Evolutionary conservation across 53 echinoderm and acorn worm species (phyloP), one percentile per base, ranked within the genome.

Genomic region (Paracentrotus lividus): DNA sequence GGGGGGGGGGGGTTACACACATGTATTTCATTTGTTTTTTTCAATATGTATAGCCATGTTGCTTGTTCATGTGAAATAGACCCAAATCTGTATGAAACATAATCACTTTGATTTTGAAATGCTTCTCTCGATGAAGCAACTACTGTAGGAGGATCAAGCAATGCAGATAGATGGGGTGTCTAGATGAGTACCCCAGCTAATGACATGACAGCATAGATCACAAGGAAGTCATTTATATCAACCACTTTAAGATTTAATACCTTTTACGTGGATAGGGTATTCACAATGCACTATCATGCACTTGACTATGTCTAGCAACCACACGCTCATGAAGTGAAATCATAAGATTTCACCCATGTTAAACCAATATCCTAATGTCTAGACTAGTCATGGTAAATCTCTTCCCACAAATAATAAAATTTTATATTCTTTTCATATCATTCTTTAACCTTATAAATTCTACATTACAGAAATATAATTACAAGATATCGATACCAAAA

Each of bases 171-270:
- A 81, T 81, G 81, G 10, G 10, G 0, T 8, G n/a, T n/a, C 4
- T 20, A 81, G 26, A 81, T 81, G 49, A 81, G 81, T 81, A 45
- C 44, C 20, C 18, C 5, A n/a, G 31, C 67, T 67, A n/a, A 67
- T 67, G 21, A 44, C 81, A 47, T 81, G 47, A 47, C 36, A 38
- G 51, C 53, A 27, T 47, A 4, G 14, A 56, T 31, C 55, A 32
- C 86, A 86, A 86, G 86, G 86, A 86, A 86, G 86, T 86, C 56
- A 54, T 86, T 86, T 86, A 54, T 32, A 53, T 86, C 86, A 86
- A 86, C 55, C 86, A 86, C 86, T 86, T 56, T 4, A n/a, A n/a
- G n/a, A 55, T 6, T 56, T 55, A 86, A 86, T 53, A 81, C 0
- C 81, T 10, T 81, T 81, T 81, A 81, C 47, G 26, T 12, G 45